Evolutionary conservation across 2,888 invertebrate species (phyloP), one percentile per base, ranked within the genome.

Genomic region (Anthophora plumipes): DNA sequence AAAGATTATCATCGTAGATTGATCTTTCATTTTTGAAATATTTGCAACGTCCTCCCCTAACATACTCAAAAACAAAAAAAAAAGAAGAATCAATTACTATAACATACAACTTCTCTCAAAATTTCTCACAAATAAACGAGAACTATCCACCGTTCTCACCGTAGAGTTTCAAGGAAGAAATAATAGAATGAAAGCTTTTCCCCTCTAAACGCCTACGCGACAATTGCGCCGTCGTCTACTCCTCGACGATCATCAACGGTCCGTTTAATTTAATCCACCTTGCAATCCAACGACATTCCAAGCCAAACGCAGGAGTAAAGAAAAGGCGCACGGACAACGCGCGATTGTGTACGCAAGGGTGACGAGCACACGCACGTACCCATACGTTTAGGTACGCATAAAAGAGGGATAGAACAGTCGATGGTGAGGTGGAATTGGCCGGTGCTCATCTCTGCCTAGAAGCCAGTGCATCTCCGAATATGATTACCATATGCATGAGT

Each of bases 401-500:
- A 77, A 80, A 77, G 64, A 75, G 77, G 63, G 76, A 86, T 72
- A 81, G 83, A 81, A 71, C 76, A 81, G 86, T 88, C 80, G 86
- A 86, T 84, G 80, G 80, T 75, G 72, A 77, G 77, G 75, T 68
- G 78, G 85, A 88, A 87, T 88, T 87, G 84, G 85, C 82, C 87
- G 85, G 85, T 82, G 85, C 82, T 88, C 86, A 74, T 89, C 89
- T 87, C 85, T 87, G 85, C 84, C 88, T 89, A 80, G 87, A 87
- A 88, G 86, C 87, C 88, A 87, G 85, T 73, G 77, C 90, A 88
- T 87, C 89, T 87, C 86, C 85, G 91, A 89, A 91, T 91, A 89
- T 89, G 89, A 91, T 91, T 92, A 91, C 90, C 91, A 91, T 92
- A 91, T 91, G 91, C 87, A 92, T 91, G 91, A 91, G 91, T 87